A percentile compares a stretch with the other conserved stretches of the same genome.
These are phyloP conservation scores for Apamea sordens DNA, from an alignment of 2,888 invertebrate genomes.

Conservation along the genomic window DNA sequence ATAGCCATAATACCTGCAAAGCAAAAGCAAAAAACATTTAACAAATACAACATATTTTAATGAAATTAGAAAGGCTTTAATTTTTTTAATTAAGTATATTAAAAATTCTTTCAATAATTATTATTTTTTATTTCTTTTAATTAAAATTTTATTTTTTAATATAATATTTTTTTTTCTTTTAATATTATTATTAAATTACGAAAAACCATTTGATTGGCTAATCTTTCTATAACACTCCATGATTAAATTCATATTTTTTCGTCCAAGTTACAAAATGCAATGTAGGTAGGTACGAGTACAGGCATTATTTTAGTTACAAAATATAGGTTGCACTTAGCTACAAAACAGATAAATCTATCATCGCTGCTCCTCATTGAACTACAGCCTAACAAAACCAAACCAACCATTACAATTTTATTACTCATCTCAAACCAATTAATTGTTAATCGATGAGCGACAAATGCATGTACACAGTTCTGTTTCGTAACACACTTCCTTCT, in stretches of 20 bases:
- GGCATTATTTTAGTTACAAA: background rate
- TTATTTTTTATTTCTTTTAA: too few species aligned
- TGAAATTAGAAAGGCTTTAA: background rate
- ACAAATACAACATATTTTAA: background rate
- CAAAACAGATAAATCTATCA: background rate
- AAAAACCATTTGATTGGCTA: background rate
- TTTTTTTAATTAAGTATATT: too few species aligned
- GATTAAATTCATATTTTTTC: background rate
- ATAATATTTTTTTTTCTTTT: too few species aligned
- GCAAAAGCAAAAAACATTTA: background rate
- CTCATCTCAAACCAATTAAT: slow-evolving; percentile 21
- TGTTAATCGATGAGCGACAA: slow-evolving; percentile 36
- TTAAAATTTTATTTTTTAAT: too few species aligned
- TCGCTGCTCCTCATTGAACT: background rate
- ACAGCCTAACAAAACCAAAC: background rate
- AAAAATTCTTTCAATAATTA: background rate
- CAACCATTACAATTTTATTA: background rate
- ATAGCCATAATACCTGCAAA: background rate
- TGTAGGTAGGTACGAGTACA: background rate
- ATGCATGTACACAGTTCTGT: slow-evolving; percentile 14
- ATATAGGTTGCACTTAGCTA: background rate
- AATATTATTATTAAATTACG: background rate
- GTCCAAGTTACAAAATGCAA: background rate
- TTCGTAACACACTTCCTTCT: slow-evolving; percentile 57
- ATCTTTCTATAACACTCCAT: background rate